phyloP scores from a whole-genome alignment of 2,888 invertebrate genomes.

The Odontomyia ornata region DNA sequence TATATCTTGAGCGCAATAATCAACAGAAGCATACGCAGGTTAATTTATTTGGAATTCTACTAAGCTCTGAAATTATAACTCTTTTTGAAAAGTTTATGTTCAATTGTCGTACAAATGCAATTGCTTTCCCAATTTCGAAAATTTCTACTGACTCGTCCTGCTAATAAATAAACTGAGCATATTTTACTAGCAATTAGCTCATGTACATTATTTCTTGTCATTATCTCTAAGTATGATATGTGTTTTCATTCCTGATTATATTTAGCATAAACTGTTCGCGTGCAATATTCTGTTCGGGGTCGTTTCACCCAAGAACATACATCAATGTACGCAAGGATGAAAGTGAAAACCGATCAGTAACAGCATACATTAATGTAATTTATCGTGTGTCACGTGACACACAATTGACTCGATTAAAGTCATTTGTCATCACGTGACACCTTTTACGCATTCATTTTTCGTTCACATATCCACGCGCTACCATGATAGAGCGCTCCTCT shows the following conservation, averaged over 20 bases:
- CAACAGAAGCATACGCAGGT: too few species aligned
- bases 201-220: neutral
- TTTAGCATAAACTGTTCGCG: constrained; percentile 19
- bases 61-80: too few species aligned
- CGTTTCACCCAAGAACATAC: neutral
- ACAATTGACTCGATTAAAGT: constrained; percentile 50
- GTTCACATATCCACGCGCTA: constrained; percentile 14
- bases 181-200: too few species aligned
- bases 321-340: constrained; percentile 4
- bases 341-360: constrained; percentile 44
- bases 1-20: too few species aligned
- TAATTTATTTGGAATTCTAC: too few species aligned
- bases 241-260: neutral
- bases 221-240: neutral
- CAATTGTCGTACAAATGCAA: too few species aligned
- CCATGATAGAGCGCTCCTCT: constrained; percentile 10
- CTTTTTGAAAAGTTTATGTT: too few species aligned
- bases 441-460: constrained; percentile 49
- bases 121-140: too few species aligned
- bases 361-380: constrained; percentile 49
- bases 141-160: too few species aligned
- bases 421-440: constrained; percentile 51
- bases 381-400: constrained; percentile 51
- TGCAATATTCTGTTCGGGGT: neutral
- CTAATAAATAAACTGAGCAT: too few species aligned